A percentile compares a stretch with the other conserved stretches of the same genome.
Evolutionary conservation across 2,797 vertebrate species (phyloP).

Genomic region (Dryobates pubescens): DNA sequence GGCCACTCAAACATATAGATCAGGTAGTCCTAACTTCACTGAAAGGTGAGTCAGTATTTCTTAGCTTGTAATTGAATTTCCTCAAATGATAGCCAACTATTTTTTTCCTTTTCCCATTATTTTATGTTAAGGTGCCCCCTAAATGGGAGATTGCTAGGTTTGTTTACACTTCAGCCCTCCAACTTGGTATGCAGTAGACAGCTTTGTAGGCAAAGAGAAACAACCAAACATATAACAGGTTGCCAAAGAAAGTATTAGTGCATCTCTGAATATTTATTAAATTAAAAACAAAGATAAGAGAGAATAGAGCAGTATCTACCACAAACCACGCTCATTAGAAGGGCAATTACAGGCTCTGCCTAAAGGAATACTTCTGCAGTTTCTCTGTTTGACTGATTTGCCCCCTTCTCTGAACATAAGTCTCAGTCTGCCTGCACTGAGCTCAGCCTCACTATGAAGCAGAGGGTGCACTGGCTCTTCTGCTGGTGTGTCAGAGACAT

Average conservation of each 20-base stretch:
- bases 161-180: not conserved
- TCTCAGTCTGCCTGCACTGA: not conserved
- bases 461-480: not conserved
- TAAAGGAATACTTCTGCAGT: not conserved
- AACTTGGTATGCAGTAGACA: not conserved
- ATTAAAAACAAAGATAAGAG: slow-evolving; percentile 21
- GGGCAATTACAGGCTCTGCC: not conserved
- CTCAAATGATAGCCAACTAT: not conserved
- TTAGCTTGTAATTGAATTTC: slow-evolving; percentile 12
- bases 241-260: slow-evolving; percentile 5
- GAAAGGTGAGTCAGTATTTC: not conserved
- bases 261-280: slow-evolving; percentile 11
- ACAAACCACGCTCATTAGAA: not conserved
- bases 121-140: not conserved
- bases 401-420: not conserved
- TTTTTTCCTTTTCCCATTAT: not conserved
- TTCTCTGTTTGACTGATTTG: not conserved
- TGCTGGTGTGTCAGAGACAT: not conserved
- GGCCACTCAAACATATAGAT: not conserved
- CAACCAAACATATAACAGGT: not conserved
- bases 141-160: not conserved
- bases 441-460: not conserved
- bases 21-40: not conserved
- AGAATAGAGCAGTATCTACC: not conserved
- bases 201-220: no score